These are phyloP conservation scores for Eleginops maclovinus DNA, from an alignment of 2,113 vertebrate species.

Conservation along the genomic window DNA sequence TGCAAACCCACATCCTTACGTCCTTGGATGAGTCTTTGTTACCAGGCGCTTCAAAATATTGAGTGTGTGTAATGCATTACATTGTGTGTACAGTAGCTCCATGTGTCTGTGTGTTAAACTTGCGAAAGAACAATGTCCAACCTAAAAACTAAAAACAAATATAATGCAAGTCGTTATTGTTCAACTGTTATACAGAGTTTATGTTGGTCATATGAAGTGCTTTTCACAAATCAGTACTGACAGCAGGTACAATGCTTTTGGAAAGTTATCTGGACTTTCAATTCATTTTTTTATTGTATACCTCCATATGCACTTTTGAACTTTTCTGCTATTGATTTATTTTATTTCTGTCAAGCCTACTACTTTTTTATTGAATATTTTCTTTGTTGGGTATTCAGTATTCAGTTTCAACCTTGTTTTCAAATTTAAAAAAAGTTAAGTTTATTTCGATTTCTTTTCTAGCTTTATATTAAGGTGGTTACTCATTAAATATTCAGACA, in stretches of 20 bases:
- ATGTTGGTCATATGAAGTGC: background rate
- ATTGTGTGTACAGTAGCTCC: background rate
- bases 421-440: background rate
- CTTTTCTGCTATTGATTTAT: background rate
- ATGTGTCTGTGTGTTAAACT: background rate
- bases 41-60: slow-evolving; percentile 12
- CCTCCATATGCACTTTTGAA: background rate
- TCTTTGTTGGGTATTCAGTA: background rate
- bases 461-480: background rate
- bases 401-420: background rate
- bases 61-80: slow-evolving; percentile 13
- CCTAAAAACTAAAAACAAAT: background rate
- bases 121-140: background rate
- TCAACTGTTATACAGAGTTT: too few species aligned
- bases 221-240: background rate
- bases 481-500: background rate
- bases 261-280: background rate
- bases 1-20: slow-evolving; percentile 49
- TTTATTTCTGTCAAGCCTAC: background rate
- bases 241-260: background rate
- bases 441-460: background rate
- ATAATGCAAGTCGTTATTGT: background rate
- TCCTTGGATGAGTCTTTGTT: slow-evolving; percentile 48
- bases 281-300: background rate
- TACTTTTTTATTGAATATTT: background rate